A percentile compares a stretch with the other conserved stretches of the same genome.
Conservation (phyloP, 2,113 vertebrate species). For the Neotoma lepida region DNA sequence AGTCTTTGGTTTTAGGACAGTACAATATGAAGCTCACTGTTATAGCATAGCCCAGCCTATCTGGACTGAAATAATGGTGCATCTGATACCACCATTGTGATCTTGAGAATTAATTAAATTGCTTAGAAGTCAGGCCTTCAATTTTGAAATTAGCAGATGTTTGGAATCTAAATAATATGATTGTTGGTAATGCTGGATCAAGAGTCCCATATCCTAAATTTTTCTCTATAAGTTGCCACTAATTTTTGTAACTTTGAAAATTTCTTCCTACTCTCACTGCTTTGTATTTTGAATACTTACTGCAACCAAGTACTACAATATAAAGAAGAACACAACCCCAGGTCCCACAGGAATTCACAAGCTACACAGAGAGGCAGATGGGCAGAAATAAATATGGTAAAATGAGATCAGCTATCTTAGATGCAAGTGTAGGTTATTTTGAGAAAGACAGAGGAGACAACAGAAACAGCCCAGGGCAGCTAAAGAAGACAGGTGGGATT, state of each 20-base stretch:
- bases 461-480: neutral
- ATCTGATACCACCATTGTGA: conserved; percentile 1
- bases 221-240: neutral
- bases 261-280: conserved; percentile 1
- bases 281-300: neutral
- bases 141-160: conserved; percentile 50
- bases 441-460: neutral
- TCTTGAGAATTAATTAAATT: conserved; percentile 18
- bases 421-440: neutral
- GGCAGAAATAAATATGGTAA: neutral
- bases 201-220: neutral
- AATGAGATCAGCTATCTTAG: neutral
- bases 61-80: conserved; percentile 9
- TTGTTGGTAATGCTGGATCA: neutral
- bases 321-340: neutral
- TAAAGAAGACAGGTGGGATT: neutral
- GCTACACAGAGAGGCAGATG: neutral
- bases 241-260: conserved; percentile 12
- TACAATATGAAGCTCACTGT: neutral
- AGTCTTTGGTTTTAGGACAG: neutral
- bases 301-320: neutral
- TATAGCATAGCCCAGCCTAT: neutral
- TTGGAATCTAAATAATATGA: conserved; percentile 34
- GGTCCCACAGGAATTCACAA: neutral
- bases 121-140: neutral